These are phyloP conservation scores for Channa maculata DNA, from an alignment of 2,113 vertebrate species.

Conservation along the genomic window DNA sequence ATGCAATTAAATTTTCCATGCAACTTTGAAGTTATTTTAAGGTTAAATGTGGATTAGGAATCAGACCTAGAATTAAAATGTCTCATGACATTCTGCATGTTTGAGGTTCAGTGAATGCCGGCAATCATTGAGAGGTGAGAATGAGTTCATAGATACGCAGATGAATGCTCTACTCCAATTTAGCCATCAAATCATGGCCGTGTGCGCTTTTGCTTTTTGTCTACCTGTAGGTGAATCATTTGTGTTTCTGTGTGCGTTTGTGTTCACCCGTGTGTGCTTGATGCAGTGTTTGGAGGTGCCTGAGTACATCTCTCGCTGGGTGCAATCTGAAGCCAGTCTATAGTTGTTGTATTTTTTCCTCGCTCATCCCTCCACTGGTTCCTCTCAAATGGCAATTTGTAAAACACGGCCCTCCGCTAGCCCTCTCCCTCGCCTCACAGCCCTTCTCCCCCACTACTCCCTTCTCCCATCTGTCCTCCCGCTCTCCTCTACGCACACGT, in stretches of 20 bases:
- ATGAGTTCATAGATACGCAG: slow-evolving; percentile 34
- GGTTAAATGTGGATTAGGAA: not conserved
- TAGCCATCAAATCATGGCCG: slow-evolving; percentile 21
- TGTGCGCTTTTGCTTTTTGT: slow-evolving; percentile 8
- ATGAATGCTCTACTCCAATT: slow-evolving; percentile 12
- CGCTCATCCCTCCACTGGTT: slow-evolving; percentile 52
- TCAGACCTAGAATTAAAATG: not conserved
- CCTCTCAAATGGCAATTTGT: slow-evolving; percentile 79
- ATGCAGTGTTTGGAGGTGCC: slow-evolving; percentile 63
- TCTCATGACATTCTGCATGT: slow-evolving; percentile 1
- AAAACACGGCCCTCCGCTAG: slow-evolving; percentile 76
- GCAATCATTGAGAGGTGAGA: slow-evolving; percentile 37
- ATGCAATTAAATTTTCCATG: not conserved
- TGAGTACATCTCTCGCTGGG: slow-evolving; percentile 79
- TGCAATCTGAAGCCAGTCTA: slow-evolving; percentile 78
- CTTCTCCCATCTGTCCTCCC: slow-evolving; percentile 47
- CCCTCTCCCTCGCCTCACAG: slow-evolving; percentile 63
- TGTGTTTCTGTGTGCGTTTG: slow-evolving; percentile 42
- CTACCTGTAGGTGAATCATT: slow-evolving; percentile 32
- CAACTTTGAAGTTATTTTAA: not conserved
- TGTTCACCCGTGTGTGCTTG: slow-evolving; percentile 54
- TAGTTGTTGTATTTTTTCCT: slow-evolving; percentile 48
- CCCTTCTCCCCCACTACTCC: slow-evolving; percentile 54
- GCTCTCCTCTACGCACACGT: slow-evolving; percentile 30
- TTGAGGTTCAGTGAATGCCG: slow-evolving; percentile 34